Percentiles rank a stretch among this genome's conserved stretches.
Conservation (phyloP, 2,797 vertebrate genomes). For the Lepus townsendii region DNA sequence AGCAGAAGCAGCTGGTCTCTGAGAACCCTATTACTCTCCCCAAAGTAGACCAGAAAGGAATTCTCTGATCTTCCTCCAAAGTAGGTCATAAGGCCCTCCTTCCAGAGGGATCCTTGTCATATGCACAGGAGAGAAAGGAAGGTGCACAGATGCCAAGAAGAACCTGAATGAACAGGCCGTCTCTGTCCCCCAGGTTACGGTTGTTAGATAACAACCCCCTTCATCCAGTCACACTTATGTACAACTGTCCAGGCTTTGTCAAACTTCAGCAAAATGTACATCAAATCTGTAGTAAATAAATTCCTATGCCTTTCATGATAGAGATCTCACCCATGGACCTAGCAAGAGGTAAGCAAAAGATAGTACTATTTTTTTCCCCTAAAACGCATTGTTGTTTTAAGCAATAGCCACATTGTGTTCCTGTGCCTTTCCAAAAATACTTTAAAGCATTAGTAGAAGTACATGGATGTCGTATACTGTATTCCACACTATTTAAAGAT, state of each 20-base stretch:
- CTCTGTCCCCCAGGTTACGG: no score
- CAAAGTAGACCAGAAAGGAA: neutral
- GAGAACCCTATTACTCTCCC: neutral
- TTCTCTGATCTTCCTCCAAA: neutral
- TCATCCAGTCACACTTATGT: fast-evolving
- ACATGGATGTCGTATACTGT: neutral
- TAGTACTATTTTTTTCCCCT: neutral
- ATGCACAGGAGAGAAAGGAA: neutral
- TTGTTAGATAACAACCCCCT: neutral
- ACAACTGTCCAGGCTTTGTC: neutral
- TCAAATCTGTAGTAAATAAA: neutral
- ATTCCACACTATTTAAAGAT: neutral
- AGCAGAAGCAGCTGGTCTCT: neutral
- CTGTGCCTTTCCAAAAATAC: neutral
- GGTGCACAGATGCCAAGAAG: no score
- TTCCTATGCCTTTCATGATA: neutral
- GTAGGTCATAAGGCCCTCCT: neutral
- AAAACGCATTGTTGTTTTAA: neutral
- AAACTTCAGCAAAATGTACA: neutral
- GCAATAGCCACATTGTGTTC: neutral
- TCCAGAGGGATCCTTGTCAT: neutral
- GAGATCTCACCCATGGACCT: neutral
- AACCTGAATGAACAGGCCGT: neutral
- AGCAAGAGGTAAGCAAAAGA: neutral
- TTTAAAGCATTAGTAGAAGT: neutral